phyloP scores from a whole-genome alignment of 1,140 invertebrate genomes.

The Drosophila subpulchrella region DNA sequence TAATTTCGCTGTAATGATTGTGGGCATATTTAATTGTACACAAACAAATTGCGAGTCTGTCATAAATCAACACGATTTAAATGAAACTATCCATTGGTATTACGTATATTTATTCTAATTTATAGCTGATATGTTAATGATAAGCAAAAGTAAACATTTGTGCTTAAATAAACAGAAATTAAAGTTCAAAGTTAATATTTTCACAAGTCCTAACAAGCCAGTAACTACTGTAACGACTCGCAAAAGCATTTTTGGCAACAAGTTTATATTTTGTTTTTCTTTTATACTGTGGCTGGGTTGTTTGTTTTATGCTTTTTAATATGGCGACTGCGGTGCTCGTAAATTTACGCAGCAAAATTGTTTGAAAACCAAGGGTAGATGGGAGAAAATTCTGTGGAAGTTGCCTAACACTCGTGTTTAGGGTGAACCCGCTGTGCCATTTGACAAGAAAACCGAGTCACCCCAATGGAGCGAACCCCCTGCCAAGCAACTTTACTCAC shows the following conservation, averaged over 20 bases:
- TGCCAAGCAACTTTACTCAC: conserved; percentile 60
- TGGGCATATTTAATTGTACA: not conserved
- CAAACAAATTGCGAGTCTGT: not conserved
- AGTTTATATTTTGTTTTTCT: conserved; percentile 32
- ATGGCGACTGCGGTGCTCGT: conserved; percentile 69
- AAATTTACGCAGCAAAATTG: conserved; percentile 66
- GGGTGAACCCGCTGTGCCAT: conserved; percentile 51
- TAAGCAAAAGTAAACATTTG: not conserved
- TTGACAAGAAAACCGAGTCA: conserved; percentile 65
- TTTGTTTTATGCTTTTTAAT: conserved; percentile 77
- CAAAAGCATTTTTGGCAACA: conserved; percentile 38
- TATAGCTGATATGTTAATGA: not conserved
- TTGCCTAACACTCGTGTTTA: conserved; percentile 10
- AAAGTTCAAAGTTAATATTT: not conserved
- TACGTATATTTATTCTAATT: conserved; percentile 1
- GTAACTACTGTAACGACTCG: not conserved
- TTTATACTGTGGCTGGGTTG: conserved; percentile 14
- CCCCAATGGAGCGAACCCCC: conserved; percentile 43
- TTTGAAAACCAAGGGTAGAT: conserved; percentile 14
- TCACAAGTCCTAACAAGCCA: not conserved
- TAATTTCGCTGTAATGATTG: not conserved
- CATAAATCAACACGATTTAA: not conserved
- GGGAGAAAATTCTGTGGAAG: not conserved
- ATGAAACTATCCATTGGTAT: not conserved
- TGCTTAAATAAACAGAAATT: not conserved